Evolutionary conservation across 2,888 invertebrate genomes (phyloP).

Genomic region (Gastracanthus pulcherrimus): DNA sequence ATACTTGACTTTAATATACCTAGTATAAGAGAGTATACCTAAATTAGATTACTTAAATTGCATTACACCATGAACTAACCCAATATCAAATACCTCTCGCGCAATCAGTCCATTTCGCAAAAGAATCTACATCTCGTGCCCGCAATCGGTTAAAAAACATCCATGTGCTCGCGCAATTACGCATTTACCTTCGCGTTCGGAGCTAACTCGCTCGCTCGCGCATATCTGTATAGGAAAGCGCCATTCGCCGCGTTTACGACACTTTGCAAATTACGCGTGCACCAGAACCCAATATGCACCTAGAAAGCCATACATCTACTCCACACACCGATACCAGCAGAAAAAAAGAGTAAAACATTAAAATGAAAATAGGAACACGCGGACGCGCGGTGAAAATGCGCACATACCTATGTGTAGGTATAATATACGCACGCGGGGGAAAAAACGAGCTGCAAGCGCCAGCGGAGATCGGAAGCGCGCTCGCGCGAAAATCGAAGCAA

Average conservation of each 20-base stretch:
- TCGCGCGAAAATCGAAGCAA: constrained; percentile 37
- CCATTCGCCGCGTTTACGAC: constrained; percentile 44
- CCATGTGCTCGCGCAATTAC: constrained; percentile 25
- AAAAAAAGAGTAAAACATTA: background rate
- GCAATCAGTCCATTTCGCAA: constrained; percentile 21
- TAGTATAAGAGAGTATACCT: too few relatives aligned
- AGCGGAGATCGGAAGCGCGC: background rate
- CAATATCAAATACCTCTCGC: background rate
- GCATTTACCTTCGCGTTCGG: constrained; percentile 15
- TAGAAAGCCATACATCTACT: too few relatives aligned
- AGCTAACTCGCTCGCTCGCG: background rate
- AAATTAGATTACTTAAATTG: too few relatives aligned
- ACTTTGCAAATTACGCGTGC: constrained; percentile 25
- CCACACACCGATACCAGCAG: too few relatives aligned
- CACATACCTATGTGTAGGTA: background rate
- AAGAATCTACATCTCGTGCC: constrained; percentile 10
- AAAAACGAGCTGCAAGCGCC: background rate
- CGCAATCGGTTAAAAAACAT: background rate
- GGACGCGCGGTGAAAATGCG: background rate
- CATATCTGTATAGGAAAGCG: constrained; percentile 1
- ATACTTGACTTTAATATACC: too few relatives aligned
- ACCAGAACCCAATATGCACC: background rate
- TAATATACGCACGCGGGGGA: background rate
- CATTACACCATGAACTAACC: too few relatives aligned
- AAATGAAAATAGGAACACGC: background rate